phyloP scores from a whole-genome alignment of 2,888 invertebrate species.

The Leistus spinibarbis region DNA sequence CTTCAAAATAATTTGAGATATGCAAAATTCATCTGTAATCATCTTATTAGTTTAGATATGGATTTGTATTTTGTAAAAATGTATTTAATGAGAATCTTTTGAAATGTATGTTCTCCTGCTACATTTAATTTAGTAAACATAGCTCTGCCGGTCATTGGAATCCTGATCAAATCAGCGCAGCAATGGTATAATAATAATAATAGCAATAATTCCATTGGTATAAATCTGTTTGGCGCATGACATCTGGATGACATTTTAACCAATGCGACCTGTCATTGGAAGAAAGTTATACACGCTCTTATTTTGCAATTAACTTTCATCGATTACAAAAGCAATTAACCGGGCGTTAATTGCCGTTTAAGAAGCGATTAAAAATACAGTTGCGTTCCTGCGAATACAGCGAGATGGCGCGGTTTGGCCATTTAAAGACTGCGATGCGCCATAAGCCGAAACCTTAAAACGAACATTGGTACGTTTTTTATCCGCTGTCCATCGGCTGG shows the following conservation, averaged over 20 bases:
- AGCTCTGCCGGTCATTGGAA: too few species aligned
- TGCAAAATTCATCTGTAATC: too few species aligned
- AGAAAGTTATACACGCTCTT: slow-evolving; percentile 11
- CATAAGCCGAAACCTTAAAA: neutral
- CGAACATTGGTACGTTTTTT: neutral
- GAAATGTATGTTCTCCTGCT: too few species aligned
- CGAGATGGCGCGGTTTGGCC: slow-evolving; percentile 3
- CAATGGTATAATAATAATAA: neutral
- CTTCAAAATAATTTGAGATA: too few species aligned
- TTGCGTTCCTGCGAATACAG: neutral
- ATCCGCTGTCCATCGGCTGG: neutral
- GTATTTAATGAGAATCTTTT: too few species aligned
- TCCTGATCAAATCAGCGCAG: too few species aligned
- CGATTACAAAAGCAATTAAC: slow-evolving; percentile 33
- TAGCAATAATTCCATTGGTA: neutral
- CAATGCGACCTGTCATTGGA: neutral
- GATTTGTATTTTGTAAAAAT: too few species aligned
- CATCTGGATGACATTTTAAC: neutral
- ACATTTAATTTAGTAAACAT: too few species aligned
- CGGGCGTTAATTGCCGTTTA: slow-evolving; percentile 33
- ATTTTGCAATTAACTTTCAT: slow-evolving; percentile 37
- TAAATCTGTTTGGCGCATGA: neutral
- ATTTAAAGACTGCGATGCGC: slow-evolving; percentile 4
- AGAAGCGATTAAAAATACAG: slow-evolving; percentile 15
- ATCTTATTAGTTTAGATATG: too few species aligned